These are phyloP conservation scores for Nematopogon swammerdamellus DNA, from an alignment of 2,888 invertebrate species.

Conservation along the genomic window DNA sequence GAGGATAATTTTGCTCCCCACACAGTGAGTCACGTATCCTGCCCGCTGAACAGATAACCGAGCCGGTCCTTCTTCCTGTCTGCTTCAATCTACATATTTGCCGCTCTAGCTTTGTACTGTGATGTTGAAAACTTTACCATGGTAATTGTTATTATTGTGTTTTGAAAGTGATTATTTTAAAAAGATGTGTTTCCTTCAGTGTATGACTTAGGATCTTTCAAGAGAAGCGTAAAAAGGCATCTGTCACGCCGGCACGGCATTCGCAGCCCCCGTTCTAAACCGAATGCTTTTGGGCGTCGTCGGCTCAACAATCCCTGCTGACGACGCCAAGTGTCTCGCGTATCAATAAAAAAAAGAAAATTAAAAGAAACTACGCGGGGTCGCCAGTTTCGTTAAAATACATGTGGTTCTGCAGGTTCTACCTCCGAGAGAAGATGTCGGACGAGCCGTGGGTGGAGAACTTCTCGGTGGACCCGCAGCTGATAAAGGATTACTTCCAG, in stretches of 20 bases:
- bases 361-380: not conserved
- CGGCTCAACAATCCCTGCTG: no score
- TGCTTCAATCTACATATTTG: not conserved
- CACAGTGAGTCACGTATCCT: constrained; percentile 48
- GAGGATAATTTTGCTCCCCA: constrained; percentile 32
- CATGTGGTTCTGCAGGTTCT: constrained; percentile 62
- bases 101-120: not conserved
- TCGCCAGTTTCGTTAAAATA: not conserved
- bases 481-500: constrained; percentile 89
- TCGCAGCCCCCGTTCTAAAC: no score
- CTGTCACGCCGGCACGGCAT: no score
- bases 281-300: no score
- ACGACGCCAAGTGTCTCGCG: no score
- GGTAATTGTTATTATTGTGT: no score
- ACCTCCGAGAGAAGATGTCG: constrained; percentile 80
- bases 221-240: no score
- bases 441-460: constrained; percentile 86
- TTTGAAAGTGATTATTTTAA: no score
- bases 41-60: constrained; percentile 18
- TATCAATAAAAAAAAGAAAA: not conserved
- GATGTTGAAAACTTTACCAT: not conserved
- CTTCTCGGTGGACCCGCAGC: constrained; percentile 86
- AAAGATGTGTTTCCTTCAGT: no score
- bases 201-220: no score
- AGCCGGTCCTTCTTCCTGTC: not conserved